Base-by-base conservation (phyloP, 1,140 invertebrate species). In the Platyscapa corneri region DNA sequence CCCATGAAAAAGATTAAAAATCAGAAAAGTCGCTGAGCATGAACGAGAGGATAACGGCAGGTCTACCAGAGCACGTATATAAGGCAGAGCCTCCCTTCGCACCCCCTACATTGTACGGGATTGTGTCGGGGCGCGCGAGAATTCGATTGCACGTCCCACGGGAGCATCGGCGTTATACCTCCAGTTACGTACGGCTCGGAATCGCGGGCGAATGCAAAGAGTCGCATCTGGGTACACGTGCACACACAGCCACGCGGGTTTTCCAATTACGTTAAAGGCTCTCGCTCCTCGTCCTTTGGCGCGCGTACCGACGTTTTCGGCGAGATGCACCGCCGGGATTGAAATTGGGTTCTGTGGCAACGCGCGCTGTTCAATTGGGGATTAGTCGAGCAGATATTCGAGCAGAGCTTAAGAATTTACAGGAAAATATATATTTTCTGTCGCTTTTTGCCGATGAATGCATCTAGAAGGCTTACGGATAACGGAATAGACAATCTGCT, bases 261-360 rank as follows among this genome's bases (percentile, higher is more conserved):
- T 70, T 70, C 67, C 67, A 70, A 70, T 70, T 70, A 70, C 67
- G 34, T 70, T 27, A 70, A 70, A 37, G 18, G 27, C 49, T 53
- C 49, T n/a, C 49, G 12, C 18, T 20, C 2, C 49, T 53, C 49
- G 10, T 20, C 49, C 49, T 53, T 20, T 53, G 2, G 2, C 49
- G 10, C 49, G 12, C 49, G 10, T 16, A 3, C 16, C 18, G 12
- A 16, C 12, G 49, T 53, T 30, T 12, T 30, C 27, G 3, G 8
- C 3, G 27, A 64, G 7, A 60, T 16, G 16, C 53, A 27, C 23
- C 60, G 5, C n/a, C 60, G 60, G 27, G 27, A 64, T 64, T 30
- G 5, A 64, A 60, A 60, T 60, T 6, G 3, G 14, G 16, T 18
- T 60, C 23, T 3, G 53, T 12, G 5, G 23, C 53, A 20, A 27